A percentile compares a stretch with the other conserved stretches of the same genome.
These are phyloP conservation scores for Amphibalanus amphitrite DNA, from an alignment of 1,140 invertebrate genomes.

Conservation along the genomic window DNA sequence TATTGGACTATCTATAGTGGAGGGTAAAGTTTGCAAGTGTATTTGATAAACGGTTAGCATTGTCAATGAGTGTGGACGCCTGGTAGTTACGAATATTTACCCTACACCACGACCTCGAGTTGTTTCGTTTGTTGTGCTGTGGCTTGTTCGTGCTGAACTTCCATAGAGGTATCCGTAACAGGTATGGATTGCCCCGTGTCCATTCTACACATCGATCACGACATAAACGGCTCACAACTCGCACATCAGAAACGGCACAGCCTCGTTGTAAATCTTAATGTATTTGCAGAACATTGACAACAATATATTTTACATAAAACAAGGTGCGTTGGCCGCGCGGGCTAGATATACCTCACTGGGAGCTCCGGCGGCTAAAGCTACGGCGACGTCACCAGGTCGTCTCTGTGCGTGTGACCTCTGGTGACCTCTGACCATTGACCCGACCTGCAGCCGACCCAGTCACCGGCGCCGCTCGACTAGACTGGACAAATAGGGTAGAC, in stretches of 20 bases:
- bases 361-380: not conserved
- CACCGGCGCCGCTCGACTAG: not conserved
- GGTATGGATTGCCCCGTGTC: too few relatives aligned
- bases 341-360: not conserved
- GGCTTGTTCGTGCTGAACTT: too few relatives aligned
- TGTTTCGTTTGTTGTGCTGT: too few relatives aligned
- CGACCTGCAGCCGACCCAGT: not conserved
- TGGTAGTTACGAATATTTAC: too few relatives aligned
- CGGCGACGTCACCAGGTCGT: not conserved
- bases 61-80: too few relatives aligned
- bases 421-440: too few relatives aligned
- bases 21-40: too few relatives aligned
- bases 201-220: too few relatives aligned
- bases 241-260: not conserved
- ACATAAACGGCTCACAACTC: not conserved
- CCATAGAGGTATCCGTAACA: too few relatives aligned
- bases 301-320: slow-evolving; percentile 1
- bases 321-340: not conserved
- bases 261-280: not conserved
- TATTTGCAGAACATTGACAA: not conserved
- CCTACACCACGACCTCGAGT: too few relatives aligned
- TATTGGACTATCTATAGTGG: too few relatives aligned
- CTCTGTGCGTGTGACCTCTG: not conserved
- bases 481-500: not conserved
- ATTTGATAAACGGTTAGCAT: too few relatives aligned